phyloP scores from a whole-genome alignment of 1,140 invertebrate species.

The Homarus americanus region DNA sequence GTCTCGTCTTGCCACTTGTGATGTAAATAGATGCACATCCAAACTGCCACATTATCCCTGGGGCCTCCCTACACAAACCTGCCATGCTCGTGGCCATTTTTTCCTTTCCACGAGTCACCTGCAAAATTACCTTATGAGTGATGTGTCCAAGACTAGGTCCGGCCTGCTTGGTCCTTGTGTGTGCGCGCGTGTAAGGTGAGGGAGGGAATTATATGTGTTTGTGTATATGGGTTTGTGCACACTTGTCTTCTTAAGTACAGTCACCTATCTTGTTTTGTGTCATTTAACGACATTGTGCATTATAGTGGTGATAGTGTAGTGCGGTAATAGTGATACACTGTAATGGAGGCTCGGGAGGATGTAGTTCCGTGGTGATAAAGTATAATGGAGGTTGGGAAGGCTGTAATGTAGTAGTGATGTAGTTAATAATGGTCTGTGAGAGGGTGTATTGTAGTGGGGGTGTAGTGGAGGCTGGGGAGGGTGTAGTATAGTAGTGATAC shows the following conservation, averaged over 20 bases:
- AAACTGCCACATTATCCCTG: constrained; percentile 31
- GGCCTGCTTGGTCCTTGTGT: background rate
- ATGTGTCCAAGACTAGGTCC: background rate
- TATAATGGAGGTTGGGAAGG: background rate
- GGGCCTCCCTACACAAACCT: constrained; percentile 16
- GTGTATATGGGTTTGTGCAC: background rate
- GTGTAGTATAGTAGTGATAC: constrained; percentile 6
- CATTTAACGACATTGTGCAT: too few species aligned
- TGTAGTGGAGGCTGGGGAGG: background rate
- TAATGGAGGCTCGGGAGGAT: background rate
- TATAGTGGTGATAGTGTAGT: constrained; percentile 1
- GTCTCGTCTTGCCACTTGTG: constrained; percentile 30
- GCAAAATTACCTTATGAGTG: constrained; percentile 24
- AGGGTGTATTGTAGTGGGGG: too few species aligned
- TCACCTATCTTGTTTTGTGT: too few species aligned
- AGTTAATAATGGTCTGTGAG: too few species aligned
- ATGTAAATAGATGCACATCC: constrained; percentile 65
- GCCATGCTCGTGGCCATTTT: background rate
- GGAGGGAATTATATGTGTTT: too few species aligned
- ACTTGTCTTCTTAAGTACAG: too few species aligned
- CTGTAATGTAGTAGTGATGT: background rate
- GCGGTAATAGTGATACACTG: background rate
- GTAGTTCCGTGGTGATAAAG: background rate
- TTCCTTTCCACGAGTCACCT: constrained; percentile 21
- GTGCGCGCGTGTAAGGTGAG: background rate